Base-by-base conservation (phyloP, 2,797 vertebrate species). In the Poeciliopsis infans region DNA sequence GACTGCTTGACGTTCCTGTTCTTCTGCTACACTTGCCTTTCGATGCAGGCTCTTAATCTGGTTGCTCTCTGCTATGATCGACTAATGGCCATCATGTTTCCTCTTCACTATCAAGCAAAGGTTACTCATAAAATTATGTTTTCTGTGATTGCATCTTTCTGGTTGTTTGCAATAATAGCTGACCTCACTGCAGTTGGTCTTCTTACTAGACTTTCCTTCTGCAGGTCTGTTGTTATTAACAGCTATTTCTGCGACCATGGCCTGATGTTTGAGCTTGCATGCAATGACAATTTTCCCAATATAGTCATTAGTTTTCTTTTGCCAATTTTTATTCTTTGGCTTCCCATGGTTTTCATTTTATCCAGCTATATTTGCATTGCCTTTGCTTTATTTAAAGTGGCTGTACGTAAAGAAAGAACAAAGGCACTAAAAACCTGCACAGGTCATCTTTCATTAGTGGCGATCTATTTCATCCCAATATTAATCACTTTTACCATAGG, bases 201-300 rank as follows among this genome's bases (percentile, higher is more conserved):
- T 41, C 47, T 95, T 6, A 92, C 86, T 3, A 83, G 89, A 79
- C 86, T 94, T 16, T 93, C 91, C 15, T 90, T 92, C 76, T 95
- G 94, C 83, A 81, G 71, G 4, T 92, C 94, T 45, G 75, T 87
- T 75, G 79, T 84, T 4, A 84, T 95, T 36, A 74, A 87, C 15
- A 94, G 93, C 79, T 94, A 88, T 79, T 94, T 89, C 82, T 95
- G 93, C 70, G 93, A 94, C 70, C 88, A 93, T 47, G 92, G 92
- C 33, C 4, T 75, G 16, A 46, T 93, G 0, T 92, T 75, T 61
- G 68, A 75, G 1, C 78, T 94, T 23, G 86, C 86, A 1, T 95
- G 92, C 79, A 93, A 91, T 85, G 82, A 84, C 57, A 23, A 46
- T 39, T 46, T 41, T 0, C 86, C 91, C 15, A 93, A 41, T 41